These are phyloP conservation scores for Dromaius novaehollandiae DNA, from an alignment of 2,113 vertebrate species.

Conservation along the genomic window DNA sequence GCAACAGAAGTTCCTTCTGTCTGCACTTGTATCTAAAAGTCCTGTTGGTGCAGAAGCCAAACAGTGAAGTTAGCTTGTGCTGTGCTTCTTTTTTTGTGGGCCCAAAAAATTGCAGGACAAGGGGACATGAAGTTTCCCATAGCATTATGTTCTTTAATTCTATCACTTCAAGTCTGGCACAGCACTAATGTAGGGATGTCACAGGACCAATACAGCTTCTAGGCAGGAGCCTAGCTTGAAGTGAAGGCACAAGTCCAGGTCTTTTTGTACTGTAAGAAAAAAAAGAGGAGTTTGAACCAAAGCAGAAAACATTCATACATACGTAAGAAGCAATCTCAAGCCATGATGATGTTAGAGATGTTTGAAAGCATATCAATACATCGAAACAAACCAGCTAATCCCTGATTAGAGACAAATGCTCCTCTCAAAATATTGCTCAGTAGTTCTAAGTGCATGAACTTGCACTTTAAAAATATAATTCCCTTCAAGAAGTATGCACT, in stretches of 20 bases:
- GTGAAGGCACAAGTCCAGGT: neutral
- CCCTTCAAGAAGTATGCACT: neutral
- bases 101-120: neutral
- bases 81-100: too few relatives aligned
- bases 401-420: neutral
- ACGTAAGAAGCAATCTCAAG: neutral
- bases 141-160: neutral
- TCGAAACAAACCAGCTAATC: neutral
- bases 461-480: neutral
- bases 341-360: neutral
- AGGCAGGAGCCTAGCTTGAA: neutral
- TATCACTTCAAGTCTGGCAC: neutral
- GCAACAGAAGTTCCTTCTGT: neutral
- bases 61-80: neutral
- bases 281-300: neutral
- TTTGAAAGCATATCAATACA: neutral
- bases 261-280: neutral
- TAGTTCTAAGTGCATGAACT: neutral
- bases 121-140: accelerated
- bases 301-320: neutral
- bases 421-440: neutral
- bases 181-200: neutral
- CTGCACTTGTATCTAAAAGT: neutral
- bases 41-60: neutral
- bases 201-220: neutral